These are phyloP conservation scores for Gryllus bimaculatus DNA, from an alignment of 1,140 invertebrate species.

Conservation along the genomic window DNA sequence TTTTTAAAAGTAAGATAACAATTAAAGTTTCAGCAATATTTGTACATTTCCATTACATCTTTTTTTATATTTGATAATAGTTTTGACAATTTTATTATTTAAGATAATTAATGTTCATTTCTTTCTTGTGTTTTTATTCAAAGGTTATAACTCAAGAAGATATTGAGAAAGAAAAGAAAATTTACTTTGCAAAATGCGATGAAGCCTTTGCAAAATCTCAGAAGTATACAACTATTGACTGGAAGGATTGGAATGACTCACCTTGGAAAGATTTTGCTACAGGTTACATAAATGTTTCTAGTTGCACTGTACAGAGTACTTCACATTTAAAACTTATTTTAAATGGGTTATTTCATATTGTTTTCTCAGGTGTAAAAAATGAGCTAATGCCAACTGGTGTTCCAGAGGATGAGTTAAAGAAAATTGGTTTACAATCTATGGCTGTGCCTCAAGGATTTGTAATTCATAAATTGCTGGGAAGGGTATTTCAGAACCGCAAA, in stretches of 20 bases:
- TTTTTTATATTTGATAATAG: no score
- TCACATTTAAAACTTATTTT: no score
- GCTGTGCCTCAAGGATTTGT: neutral
- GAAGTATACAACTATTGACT: neutral
- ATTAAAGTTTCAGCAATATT: no score
- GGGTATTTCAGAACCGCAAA: neutral
- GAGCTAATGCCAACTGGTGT: neutral
- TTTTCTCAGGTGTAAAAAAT: no score
- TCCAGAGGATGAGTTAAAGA: neutral
- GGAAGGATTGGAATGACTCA: neutral
- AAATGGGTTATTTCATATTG: no score
- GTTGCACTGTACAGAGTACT: no score
- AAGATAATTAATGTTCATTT: neutral
- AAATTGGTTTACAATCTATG: neutral
- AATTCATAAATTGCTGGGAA: neutral
- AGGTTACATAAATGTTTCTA: no score
- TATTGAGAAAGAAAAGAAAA: neutral
- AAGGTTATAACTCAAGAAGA: neutral
- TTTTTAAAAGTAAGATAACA: no score
- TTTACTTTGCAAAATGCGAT: neutral
- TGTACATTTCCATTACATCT: no score
- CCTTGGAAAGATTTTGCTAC: neutral
- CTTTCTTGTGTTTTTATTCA: neutral
- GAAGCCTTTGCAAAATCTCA: neutral
- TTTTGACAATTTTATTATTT: no score